phyloP scores from a whole-genome alignment of 2,888 invertebrate genomes.

The Scelioninae gen. 1 region DNA sequence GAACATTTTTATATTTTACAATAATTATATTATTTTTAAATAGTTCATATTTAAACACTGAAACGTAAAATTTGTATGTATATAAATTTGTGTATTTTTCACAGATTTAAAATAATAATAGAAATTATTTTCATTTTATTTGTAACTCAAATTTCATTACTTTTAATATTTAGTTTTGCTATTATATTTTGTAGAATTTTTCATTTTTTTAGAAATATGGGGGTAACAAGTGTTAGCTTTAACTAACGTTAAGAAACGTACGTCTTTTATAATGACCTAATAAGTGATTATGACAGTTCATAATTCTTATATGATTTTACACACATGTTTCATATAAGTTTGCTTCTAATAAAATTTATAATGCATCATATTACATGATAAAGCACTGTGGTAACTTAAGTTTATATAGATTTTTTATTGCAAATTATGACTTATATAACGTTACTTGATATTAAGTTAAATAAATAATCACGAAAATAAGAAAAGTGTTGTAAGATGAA shows the following conservation, averaged over 20 bases:
- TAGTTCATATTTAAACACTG: no score
- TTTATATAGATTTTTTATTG: background rate
- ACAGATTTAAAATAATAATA: no score
- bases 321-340: conserved; percentile 18
- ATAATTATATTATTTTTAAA: no score
- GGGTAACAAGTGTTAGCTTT: no score
- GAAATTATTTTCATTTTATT: no score
- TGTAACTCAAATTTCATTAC: background rate
- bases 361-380: conserved; percentile 20
- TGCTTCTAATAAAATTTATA: conserved; percentile 33
- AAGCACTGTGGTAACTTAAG: background rate
- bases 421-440: background rate
- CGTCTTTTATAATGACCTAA: conserved; percentile 20
- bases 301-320: conserved; percentile 6
- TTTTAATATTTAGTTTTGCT: no score
- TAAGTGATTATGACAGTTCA: conserved; percentile 17
- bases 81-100: conserved; percentile 11
- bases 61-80: no score
- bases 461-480: no score
- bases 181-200: background rate
- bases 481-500: no score
- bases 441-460: background rate
- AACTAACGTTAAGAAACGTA: no score
- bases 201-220: background rate
- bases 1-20: no score